Conservation (phyloP, 2,797 vertebrate genomes). For the Sitta carolinensis region DNA sequence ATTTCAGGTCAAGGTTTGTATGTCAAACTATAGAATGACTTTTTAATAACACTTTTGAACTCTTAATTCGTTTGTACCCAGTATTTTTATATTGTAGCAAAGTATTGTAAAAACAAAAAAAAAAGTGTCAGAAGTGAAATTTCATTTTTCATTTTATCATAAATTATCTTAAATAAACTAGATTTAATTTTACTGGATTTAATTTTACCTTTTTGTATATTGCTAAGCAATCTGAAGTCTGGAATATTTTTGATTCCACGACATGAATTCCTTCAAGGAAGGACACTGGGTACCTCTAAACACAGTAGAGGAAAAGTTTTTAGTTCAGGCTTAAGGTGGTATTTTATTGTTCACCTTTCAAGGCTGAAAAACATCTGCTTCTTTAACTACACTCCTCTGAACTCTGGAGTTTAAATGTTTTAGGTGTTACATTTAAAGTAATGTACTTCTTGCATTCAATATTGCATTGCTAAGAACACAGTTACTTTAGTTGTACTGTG, state of each 20-base stretch:
- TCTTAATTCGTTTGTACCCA: not conserved
- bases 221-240: not conserved
- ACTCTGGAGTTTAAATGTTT: not conserved
- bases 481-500: not conserved
- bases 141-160: not conserved
- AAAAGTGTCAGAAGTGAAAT: not conserved
- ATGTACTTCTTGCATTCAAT: not conserved
- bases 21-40: not conserved
- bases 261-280: not conserved
- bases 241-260: not conserved
- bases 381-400: not conserved
- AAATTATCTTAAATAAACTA: not conserved
- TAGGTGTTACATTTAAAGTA: not conserved
- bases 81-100: not conserved
- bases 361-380: not conserved
- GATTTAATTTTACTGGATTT: not conserved
- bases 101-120: not conserved
- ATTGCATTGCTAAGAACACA: not conserved
- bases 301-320: not conserved
- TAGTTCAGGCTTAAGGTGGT: not conserved
- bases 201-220: not conserved
- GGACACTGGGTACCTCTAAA: not conserved
- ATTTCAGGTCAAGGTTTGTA: not conserved
- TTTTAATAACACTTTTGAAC: not conserved
- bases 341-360: not conserved